Evolutionary conservation across 1,140 invertebrate species (phyloP).

Genomic region (Euwallacea similis): DNA sequence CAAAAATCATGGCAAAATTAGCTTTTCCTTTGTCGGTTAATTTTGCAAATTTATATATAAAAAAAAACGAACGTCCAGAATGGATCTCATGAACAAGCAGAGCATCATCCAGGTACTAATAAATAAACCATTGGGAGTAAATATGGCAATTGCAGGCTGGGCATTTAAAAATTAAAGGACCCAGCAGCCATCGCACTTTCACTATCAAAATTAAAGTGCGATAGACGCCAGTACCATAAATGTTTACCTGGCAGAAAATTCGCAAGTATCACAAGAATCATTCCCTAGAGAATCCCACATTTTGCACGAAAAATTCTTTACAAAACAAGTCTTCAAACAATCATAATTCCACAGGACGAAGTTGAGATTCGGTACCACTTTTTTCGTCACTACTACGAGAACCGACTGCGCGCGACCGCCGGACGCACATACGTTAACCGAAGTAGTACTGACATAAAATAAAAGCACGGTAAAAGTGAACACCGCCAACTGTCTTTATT

Average conservation of each 20-base stretch:
- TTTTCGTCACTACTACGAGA: slow-evolving; percentile 18
- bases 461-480: slow-evolving; percentile 16
- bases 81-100: no score
- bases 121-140: background rate
- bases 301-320: slow-evolving; percentile 3
- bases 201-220: slow-evolving; percentile 29
- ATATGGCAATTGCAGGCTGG: background rate
- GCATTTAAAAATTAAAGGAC: slow-evolving; percentile 32
- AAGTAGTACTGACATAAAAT: background rate
- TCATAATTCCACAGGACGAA: slow-evolving; percentile 22
- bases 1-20: slow-evolving; percentile 1
- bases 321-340: background rate
- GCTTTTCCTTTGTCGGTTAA: background rate
- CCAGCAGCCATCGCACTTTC: slow-evolving; percentile 33
- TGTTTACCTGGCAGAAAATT: slow-evolving; percentile 23
- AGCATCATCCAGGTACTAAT: no score
- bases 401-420: slow-evolving; percentile 17
- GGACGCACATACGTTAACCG: background rate
- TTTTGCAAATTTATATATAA: no score
- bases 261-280: slow-evolving; percentile 41
- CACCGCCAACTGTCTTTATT: slow-evolving; percentile 39
- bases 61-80: no score
- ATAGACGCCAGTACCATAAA: slow-evolving; percentile 3
- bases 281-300: slow-evolving; percentile 43
- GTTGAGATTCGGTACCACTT: background rate